Base-by-base conservation (phyloP, 2,113 vertebrate genomes). In the Ailuropoda melanoleuca region DNA sequence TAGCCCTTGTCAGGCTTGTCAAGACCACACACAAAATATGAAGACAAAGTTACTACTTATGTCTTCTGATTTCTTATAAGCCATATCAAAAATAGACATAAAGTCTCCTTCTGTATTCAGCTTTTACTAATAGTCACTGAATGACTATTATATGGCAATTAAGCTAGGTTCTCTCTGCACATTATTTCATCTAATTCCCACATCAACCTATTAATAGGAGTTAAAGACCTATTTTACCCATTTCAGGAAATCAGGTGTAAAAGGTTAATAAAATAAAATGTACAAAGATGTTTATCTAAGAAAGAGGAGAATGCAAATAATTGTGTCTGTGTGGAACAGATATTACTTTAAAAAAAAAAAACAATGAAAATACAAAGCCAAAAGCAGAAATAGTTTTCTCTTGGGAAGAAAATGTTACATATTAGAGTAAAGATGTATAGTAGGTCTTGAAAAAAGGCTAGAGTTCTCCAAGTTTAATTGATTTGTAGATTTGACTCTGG, bases 1-100 rank as follows among this genome's bases (percentile, higher is more conserved):
- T 86, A 93, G 72, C 19, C 23, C 72, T 93, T 96, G 85, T 96
- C 88, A 94, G 18, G 11, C 75, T 90, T 88, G 64, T 91, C 91
- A 95, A 88, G 68, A 96, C 64, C 58, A 93, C 39, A 89, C 19
- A 83, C 39, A 13, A 90, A 91, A 78, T 96, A 58, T 46, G 53
- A 92, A 15, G 26, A 89, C 37, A 89, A 37, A 48, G 53, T 56
- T 96, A 91, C 23, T 70, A 55, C 17, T 93, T 64, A 86, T 62
- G 53, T 26, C 10, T 93, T 95, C 29, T 26, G 85, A 77, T 89
- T 96, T 91, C 31, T 86, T 60, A 78, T 64, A 80, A 84, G 18
- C 14, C 43, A 70, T 88, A 17, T 86, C 39, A 91, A 82, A 96
- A 93, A 82, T 31, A 84, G n/a, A 77, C 23, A 90, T 64, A 72